These are phyloP conservation scores for Drosophila sp. DNA, from an alignment of 1,140 invertebrate genomes.

Conservation along the genomic window DNA sequence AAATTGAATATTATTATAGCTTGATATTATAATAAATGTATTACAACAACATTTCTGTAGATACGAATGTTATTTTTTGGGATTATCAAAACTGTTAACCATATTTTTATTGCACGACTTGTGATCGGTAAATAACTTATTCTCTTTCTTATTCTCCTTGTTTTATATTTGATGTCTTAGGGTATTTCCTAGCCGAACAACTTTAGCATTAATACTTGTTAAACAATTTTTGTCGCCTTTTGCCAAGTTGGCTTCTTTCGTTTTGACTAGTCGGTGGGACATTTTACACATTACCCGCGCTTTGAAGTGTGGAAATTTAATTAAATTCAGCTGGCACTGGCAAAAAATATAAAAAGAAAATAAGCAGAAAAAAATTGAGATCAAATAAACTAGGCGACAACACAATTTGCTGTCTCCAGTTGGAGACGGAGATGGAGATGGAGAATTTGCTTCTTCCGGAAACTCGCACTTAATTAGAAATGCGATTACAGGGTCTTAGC, in stretches of 20 bases:
- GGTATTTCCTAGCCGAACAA: neutral
- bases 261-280: conserved; percentile 49
- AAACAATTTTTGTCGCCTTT: conserved; percentile 39
- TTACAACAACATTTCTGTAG: too few relatives aligned
- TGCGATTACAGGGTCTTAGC: conserved; percentile 74
- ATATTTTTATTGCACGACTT: too few relatives aligned
- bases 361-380: conserved; percentile 18
- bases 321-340: conserved; percentile 74
- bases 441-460: conserved; percentile 38
- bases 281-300: conserved; percentile 77
- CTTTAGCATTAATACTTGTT: neutral
- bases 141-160: neutral
- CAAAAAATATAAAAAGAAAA: conserved; percentile 46
- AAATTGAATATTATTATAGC: too few relatives aligned
- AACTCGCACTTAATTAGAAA: conserved; percentile 81
- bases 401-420: conserved; percentile 60
- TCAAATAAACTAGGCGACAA: conserved; percentile 77
- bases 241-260: conserved; percentile 59
- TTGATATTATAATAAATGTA: too few relatives aligned
- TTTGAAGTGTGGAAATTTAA: conserved; percentile 82
- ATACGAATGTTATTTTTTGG: too few relatives aligned
- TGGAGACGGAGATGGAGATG: neutral
- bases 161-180: neutral
- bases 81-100: too few relatives aligned
- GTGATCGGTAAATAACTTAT: too few relatives aligned